Percentiles rank a stretch among this genome's conserved stretches.
Conservation (phyloP, 92 coral and sea anemone species). For the Epizoanthus scotinus region DNA sequence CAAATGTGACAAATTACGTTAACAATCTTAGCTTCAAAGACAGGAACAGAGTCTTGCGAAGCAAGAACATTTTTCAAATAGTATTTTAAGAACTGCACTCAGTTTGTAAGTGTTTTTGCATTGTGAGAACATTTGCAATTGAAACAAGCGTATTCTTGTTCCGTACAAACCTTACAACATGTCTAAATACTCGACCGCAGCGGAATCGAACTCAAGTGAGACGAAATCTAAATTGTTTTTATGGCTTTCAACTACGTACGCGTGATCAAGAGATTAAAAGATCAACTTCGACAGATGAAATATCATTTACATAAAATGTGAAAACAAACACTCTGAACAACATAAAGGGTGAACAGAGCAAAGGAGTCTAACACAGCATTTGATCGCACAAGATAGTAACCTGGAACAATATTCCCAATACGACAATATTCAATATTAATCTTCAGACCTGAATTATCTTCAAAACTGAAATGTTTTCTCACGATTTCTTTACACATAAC, state of each 20-base stretch:
- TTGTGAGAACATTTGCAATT: not conserved
- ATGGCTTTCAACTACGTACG: not conserved
- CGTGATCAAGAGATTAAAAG: conserved; percentile 39
- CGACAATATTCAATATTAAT: not conserved
- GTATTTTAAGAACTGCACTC: no score
- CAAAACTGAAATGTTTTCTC: not conserved
- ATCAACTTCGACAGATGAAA: conserved; percentile 10
- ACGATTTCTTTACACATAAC: not conserved
- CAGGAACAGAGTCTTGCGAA: no score
- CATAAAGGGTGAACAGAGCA: not conserved
- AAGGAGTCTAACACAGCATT: conserved; percentile 9
- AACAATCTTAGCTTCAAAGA: no score
- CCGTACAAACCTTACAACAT: not conserved
- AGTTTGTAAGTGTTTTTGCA: no score
- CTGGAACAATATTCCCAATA: not conserved
- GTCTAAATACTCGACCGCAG: not conserved
- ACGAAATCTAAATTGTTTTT: conserved; percentile 6
- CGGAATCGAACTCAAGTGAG: conserved; percentile 9
- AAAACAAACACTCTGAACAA: conserved; percentile 30
- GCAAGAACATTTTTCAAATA: no score
- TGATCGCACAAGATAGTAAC: not conserved
- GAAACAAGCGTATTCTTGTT: not conserved
- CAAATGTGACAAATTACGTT: no score
- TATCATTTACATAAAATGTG: conserved; percentile 15
- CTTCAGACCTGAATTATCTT: not conserved